Percentiles rank a stretch among this genome's conserved stretches.
These are phyloP conservation scores for Drosophila nikananu DNA, from an alignment of 1,140 invertebrate species.

Conservation along the genomic window DNA sequence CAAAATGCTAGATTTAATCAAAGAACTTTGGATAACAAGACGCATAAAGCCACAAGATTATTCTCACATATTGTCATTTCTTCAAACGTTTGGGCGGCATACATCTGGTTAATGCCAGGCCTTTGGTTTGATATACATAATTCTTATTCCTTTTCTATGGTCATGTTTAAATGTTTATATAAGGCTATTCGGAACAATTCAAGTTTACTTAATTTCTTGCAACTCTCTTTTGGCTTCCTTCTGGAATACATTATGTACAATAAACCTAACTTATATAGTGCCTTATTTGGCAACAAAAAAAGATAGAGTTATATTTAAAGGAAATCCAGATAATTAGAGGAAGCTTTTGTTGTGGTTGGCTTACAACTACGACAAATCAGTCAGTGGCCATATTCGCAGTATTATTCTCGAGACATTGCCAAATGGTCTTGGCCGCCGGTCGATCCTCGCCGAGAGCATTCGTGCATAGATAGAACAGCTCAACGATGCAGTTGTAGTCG, in stretches of 20 bases:
- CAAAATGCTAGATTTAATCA: neutral
- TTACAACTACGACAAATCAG: neutral
- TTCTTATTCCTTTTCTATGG: neutral
- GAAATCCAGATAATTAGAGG: neutral
- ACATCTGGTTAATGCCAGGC: too few relatives aligned
- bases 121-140: too few relatives aligned
- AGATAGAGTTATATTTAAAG: neutral
- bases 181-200: neutral
- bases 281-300: slow-evolving; percentile 5
- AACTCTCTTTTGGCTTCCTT: neutral
- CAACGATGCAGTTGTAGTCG: slow-evolving; percentile 88
- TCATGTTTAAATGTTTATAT: neutral
- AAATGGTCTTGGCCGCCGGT: slow-evolving; percentile 87
- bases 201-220: neutral
- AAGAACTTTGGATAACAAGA: neutral
- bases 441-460: slow-evolving; percentile 87
- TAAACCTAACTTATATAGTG: neutral
- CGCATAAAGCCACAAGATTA: neutral
- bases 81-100: too few relatives aligned
- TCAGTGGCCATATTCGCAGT: slow-evolving; percentile 33
- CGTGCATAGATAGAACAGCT: slow-evolving; percentile 91
- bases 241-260: slow-evolving; percentile 21
- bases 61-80: too few relatives aligned
- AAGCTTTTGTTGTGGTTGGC: neutral
- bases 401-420: slow-evolving; percentile 69